Percentiles rank a stretch among this genome's conserved stretches.
phyloP scores from a whole-genome alignment of 2,113 vertebrate species.

The Eretmochelys imbricata region DNA sequence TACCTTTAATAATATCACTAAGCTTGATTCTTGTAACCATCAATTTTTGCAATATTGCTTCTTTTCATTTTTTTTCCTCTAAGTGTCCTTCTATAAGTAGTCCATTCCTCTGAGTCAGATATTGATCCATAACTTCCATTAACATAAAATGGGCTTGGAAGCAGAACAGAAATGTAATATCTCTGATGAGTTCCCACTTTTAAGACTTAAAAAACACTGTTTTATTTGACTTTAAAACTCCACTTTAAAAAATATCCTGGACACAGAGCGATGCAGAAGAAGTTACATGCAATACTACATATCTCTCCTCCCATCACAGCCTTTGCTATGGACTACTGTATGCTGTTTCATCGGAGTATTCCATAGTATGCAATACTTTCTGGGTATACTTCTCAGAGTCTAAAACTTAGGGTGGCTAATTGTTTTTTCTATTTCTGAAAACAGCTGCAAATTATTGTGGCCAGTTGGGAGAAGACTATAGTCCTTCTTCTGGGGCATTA shows the following conservation, averaged over 20 bases:
- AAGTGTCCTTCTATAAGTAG: not conserved
- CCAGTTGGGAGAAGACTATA: not conserved
- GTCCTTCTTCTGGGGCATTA: not conserved
- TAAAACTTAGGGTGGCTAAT: not conserved
- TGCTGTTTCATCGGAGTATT: not conserved
- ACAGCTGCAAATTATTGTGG: not conserved
- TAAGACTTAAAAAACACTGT: rapidly evolving
- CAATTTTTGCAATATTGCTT: not conserved
- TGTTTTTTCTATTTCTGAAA: not conserved
- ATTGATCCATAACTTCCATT: not conserved
- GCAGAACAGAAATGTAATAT: not conserved
- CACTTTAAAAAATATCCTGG: not conserved
- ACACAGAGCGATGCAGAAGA: not conserved
- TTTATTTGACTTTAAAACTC: not conserved
- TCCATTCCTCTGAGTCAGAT: not conserved
- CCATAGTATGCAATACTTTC: not conserved
- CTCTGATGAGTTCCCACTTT: not conserved
- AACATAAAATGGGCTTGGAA: not conserved
- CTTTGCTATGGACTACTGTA: not conserved
- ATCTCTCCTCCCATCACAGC: not conserved
- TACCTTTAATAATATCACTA: not conserved
- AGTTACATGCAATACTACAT: not conserved
- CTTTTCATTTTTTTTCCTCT: not conserved
- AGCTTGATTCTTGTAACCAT: not conserved
- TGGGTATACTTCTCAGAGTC: not conserved